Percentiles rank a stretch among this genome's conserved stretches.
phyloP scores from a whole-genome alignment of 2,888 invertebrate species.

The Hemicrepidius hirtus region DNA sequence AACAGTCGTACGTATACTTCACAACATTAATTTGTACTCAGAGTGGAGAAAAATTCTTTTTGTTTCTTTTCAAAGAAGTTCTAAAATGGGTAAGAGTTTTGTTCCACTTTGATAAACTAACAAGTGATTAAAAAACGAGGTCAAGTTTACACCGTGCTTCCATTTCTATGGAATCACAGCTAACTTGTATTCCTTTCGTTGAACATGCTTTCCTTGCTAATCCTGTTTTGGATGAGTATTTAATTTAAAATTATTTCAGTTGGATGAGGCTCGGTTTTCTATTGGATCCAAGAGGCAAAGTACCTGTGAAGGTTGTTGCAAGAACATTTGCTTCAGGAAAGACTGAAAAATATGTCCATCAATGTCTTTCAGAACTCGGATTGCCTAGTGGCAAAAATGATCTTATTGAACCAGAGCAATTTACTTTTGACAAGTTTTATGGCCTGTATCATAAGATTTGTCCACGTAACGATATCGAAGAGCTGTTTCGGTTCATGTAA shows the following conservation, averaged over 20 bases:
- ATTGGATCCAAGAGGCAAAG: conserved; percentile 95
- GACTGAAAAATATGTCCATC: conserved; percentile 98
- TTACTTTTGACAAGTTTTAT: conserved; percentile 99
- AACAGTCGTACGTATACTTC: neutral
- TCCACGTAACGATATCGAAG: conserved; percentile 98
- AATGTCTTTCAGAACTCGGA: conserved; percentile 94
- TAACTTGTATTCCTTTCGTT: too few relatives aligned
- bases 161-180: too few relatives aligned
- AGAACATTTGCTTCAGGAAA: conserved; percentile 99
- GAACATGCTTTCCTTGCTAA: too few relatives aligned
- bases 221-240: neutral
- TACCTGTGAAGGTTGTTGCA: conserved; percentile 97
- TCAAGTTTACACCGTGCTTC: too few relatives aligned
- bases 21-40: neutral
- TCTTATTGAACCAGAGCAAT: conserved; percentile 93
- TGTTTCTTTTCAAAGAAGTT: neutral
- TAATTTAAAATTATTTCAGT: conserved; percentile 74
- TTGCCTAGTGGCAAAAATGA: conserved; percentile 97
- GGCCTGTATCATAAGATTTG: conserved; percentile 99
- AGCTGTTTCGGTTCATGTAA: conserved; percentile 96
- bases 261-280: conserved; percentile 98
- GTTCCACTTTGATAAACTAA: neutral
- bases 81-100: too few relatives aligned
- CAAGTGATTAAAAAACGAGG: too few relatives aligned
- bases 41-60: neutral